These are phyloP conservation scores for Barbus barbus DNA, from an alignment of 2,113 vertebrate species.

Conservation along the genomic window DNA sequence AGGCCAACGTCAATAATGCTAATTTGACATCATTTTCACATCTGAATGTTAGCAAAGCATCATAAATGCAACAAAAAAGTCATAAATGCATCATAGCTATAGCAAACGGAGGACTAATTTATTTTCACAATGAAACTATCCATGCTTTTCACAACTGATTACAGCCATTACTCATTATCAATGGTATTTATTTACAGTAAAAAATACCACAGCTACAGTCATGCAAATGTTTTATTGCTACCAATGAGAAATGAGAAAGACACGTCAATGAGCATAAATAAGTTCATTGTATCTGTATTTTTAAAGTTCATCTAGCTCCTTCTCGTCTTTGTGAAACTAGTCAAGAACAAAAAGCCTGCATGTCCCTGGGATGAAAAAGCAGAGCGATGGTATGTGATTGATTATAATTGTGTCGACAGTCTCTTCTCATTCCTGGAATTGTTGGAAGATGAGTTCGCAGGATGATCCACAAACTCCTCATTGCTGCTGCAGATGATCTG, in stretches of 20 bases:
- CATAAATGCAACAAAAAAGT: too few relatives aligned
- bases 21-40: background rate
- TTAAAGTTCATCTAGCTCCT: background rate
- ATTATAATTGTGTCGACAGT: conserved; percentile 20
- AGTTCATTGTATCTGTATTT: background rate
- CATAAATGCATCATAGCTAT: too few relatives aligned
- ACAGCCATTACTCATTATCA: background rate
- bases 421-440: conserved; percentile 46
- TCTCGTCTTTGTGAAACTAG: background rate
- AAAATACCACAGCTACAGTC: background rate
- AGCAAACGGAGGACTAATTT: conserved; percentile 13
- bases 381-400: conserved; percentile 1
- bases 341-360: background rate
- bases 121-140: conserved; percentile 12
- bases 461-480: conserved; percentile 11
- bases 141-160: conserved; percentile 18
- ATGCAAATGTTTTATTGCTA: background rate
- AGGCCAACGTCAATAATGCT: background rate
- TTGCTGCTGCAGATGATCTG: background rate
- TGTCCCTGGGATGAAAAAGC: background rate
- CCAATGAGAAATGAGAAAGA: background rate
- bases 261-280: background rate
- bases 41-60: background rate
- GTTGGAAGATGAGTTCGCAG: conserved; percentile 15
- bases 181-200: conserved; percentile 31